phyloP scores from a whole-genome alignment of 1,140 invertebrate species.

The Atta texana region DNA sequence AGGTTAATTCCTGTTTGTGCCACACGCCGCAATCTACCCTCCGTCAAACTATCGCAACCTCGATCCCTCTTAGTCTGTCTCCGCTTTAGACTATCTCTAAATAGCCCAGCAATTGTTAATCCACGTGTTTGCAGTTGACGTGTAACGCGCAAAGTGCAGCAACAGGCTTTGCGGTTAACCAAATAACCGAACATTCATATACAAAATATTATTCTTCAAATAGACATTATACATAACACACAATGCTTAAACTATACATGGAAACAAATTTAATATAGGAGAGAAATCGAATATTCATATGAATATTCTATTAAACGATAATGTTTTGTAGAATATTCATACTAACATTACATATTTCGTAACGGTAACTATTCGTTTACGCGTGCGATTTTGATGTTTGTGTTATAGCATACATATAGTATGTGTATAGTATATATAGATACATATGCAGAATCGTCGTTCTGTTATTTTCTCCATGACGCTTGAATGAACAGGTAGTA shows the following conservation, averaged over 20 bases:
- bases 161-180: slow-evolving; percentile 39
- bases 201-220: background rate
- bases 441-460: background rate
- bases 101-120: slow-evolving; percentile 56
- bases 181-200: background rate
- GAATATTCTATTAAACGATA: background rate
- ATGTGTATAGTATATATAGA: too few relatives aligned
- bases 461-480: background rate
- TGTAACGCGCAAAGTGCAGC: slow-evolving; percentile 4
- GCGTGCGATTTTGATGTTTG: background rate
- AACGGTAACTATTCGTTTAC: background rate
- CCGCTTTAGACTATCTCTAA: slow-evolving; percentile 42
- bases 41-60: slow-evolving; percentile 64
- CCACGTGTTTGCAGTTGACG: slow-evolving; percentile 8
- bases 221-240: background rate
- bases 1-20: slow-evolving; percentile 76
- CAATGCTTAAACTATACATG: background rate
- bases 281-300: background rate
- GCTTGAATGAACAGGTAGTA: slow-evolving; percentile 5
- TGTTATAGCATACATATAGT: background rate
- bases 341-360: too few relatives aligned
- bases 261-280: background rate
- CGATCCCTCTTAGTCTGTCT: slow-evolving; percentile 54
- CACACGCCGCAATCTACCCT: slow-evolving; percentile 72
- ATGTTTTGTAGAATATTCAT: background rate